Conservation (phyloP, 2,888 invertebrate species). For the Aphodius granarius region DNA sequence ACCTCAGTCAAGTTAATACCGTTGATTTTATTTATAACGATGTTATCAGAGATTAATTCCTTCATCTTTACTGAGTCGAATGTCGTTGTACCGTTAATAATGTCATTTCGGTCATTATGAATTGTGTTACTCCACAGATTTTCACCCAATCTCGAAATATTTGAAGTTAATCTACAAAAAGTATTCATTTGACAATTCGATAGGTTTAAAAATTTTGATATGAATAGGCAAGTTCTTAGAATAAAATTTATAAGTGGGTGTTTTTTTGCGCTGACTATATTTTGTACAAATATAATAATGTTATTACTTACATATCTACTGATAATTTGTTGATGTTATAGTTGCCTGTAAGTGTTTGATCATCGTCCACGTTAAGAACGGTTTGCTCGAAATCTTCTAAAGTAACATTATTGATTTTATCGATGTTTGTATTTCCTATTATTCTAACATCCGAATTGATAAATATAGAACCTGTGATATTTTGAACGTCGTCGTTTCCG, state of each 20-base stretch:
- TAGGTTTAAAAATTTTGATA: no score
- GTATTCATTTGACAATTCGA: background rate
- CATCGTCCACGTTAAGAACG: conserved; percentile 50
- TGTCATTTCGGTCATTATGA: conserved; percentile 32
- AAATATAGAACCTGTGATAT: conserved; percentile 56
- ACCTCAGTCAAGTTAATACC: conserved; percentile 41
- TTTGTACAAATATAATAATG: background rate
- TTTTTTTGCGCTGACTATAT: background rate
- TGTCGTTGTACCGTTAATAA: conserved; percentile 35
- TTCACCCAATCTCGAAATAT: conserved; percentile 35
- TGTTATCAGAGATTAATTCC: conserved; percentile 5
- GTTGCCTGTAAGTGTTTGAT: conserved; percentile 55
- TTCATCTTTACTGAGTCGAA: conserved; percentile 23
- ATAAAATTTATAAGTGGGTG: conserved; percentile 1
- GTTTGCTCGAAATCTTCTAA: conserved; percentile 50
- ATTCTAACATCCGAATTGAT: conserved; percentile 54
- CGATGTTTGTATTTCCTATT: conserved; percentile 50
- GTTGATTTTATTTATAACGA: conserved; percentile 40
- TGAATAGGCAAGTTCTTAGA: no score
- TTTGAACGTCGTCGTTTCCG: conserved; percentile 49
- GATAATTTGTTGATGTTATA: conserved; percentile 49
- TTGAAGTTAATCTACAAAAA: conserved; percentile 33
- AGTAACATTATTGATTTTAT: conserved; percentile 55
- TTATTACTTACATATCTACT: conserved; percentile 39
- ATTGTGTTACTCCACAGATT: conserved; percentile 38